A percentile compares a stretch with the other conserved stretches of the same genome.
These are phyloP conservation scores for Montipora capricornis DNA, from an alignment of 64 coral and sea anemone genomes.

Conservation along the genomic window DNA sequence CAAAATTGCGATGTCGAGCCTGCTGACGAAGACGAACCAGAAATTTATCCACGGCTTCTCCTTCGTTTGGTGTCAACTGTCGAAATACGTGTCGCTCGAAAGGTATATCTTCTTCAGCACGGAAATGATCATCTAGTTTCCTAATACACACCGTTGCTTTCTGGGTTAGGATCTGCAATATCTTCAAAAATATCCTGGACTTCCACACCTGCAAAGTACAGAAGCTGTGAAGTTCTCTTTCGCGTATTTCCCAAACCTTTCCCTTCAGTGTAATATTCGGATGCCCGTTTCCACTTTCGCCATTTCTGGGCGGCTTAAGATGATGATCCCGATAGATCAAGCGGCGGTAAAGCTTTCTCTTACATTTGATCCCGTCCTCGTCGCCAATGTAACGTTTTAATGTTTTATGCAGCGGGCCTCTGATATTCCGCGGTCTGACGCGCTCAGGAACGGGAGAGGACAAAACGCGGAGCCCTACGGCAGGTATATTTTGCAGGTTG, in stretches of 20 bases:
- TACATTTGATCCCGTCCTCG: not conserved
- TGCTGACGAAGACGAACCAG: constrained; percentile 27
- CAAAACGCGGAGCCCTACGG: too few relatives aligned
- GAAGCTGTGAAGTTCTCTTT: constrained; percentile 14
- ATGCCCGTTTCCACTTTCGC: constrained; percentile 39
- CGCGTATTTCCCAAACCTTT: not conserved
- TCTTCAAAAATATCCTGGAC: constrained; percentile 25
- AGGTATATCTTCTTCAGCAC: constrained; percentile 25
- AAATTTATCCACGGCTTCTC: constrained; percentile 55
- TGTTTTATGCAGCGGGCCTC: too few relatives aligned
- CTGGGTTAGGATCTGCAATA: constrained; percentile 17
- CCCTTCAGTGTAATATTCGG: constrained; percentile 23
- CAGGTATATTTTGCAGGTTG: too few relatives aligned
- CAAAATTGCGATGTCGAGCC: constrained; percentile 61
- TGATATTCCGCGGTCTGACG: too few relatives aligned
- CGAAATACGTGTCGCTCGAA: constrained; percentile 53
- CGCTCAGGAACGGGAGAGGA: too few relatives aligned
- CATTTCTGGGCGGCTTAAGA: not conserved
- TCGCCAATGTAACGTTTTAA: not conserved
- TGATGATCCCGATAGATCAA: not conserved
- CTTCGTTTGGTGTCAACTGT: constrained; percentile 11
- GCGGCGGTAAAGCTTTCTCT: not conserved
- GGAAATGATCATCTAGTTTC: not conserved
- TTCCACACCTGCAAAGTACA: not conserved
- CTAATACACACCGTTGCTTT: constrained; percentile 24